Base-by-base conservation (phyloP, 2,797 vertebrate genomes). In the Apogon talboti region DNA sequence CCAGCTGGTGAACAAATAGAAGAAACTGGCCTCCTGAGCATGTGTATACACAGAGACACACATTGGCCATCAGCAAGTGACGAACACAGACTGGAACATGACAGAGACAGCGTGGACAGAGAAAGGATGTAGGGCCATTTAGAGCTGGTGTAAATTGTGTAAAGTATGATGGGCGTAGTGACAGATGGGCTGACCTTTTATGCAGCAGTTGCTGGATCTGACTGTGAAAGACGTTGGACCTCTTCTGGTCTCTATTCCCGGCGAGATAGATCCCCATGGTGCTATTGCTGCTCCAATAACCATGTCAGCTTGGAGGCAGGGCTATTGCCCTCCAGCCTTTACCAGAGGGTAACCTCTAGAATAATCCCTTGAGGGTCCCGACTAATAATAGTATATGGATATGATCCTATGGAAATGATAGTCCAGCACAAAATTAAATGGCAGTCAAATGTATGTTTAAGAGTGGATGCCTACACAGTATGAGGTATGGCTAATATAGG, bases 401-500 rank as follows among this genome's bases (percentile, higher is more conserved):
- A 86, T 55, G 78, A 89, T 62, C 71, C 71, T 76, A 83, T 84
- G 78, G 80, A 90, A 88, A 87, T 84, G 83, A 87, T 79, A 72
- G 80, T 82, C 81, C 56, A 71, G 76, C 74, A 89, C 79, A 88
- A 81, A 87, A 89, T 87, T 84, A 89, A 90, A 90, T 11, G 42
- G 84, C 86, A 89, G 85, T 90, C 84, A 87, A 86, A 86, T 87
- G 76, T 81, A 88, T 85, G 81, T 87, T 84, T 85, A 82, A 78
- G 64, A 76, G 71, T 67, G 62, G 24, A 66, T 48, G 52, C 66
- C 42, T 77, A 51, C 21, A 21, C 18, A 44, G n/a, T 43, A 55
- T 65, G 59, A 14, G 42, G 47, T 52, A 54, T 41, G 65, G 49
- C 54, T 45, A 35, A 13, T 6, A 13, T 3, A 15, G 11, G 18